Base-by-base conservation (phyloP, 2,797 vertebrate species). In the Notolepis coatsorum region DNA sequence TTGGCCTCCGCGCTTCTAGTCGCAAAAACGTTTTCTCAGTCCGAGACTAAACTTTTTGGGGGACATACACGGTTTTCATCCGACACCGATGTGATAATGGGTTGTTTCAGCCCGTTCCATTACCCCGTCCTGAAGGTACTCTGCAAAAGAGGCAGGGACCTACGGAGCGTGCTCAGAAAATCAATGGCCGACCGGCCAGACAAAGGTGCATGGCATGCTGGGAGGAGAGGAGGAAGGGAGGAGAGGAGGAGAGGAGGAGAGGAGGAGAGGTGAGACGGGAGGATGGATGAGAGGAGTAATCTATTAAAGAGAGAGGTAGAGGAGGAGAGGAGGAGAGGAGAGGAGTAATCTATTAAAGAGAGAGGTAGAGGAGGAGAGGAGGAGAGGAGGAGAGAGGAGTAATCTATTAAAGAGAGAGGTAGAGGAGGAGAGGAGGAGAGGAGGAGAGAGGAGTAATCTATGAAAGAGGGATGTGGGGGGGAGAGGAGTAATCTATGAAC, bases 401-500 rank as follows among this genome's bases (percentile, higher is more conserved):
- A 31, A 37, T 18, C 31, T 28, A n/a, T n/a, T n/a, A n/a, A n/a
- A n/a, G 56, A 24, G 47, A 38, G 39, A 35, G 23, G 56, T 18
- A 41, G 18, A 13, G 4, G 25, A 13, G n/a, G 56, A 24, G 47
- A 38, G 39, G 33, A 33, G 56, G 30, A 41, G 18, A 13, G 4
- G 25, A 13, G n/a, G 23, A 39, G 42, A 52, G 52, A 46, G 20
- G 35, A n/a, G 35, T n/a, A 37, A n/a, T 3, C 12, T 5, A 37
- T 37, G 35, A 15, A 20, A n/a, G 31, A 23, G 33, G 4, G 31
- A 23, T 18, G 4, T 37, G 6, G 50, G 18, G 18, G 12, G 17
- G 25, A 65, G 57, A 57, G 54, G 57, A 56, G 58, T 39, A 31
- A 37, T 18, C 31, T 28, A n/a, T n/a, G n/a, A n/a, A 24, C 23